These are phyloP conservation scores for Gadopsis bispinosus DNA, from an alignment of 2,797 vertebrate genomes.

Conservation along the genomic window DNA sequence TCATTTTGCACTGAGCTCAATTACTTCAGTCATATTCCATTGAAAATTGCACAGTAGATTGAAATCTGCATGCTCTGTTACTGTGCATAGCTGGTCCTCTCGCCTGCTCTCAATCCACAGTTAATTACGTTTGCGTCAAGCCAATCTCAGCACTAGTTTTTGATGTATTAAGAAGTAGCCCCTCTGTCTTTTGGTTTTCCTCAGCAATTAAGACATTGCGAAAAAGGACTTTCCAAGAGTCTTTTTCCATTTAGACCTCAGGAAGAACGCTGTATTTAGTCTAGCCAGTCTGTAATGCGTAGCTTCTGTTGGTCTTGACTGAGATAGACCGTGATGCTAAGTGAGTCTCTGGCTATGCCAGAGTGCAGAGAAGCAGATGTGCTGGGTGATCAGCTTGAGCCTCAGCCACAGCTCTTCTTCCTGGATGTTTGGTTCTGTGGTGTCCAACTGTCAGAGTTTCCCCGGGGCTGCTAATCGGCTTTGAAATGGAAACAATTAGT, in stretches of 20 bases:
- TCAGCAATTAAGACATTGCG: constrained; percentile 60
- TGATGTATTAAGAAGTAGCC: constrained; percentile 62
- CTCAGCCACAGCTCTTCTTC: constrained; percentile 57
- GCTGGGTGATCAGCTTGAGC: constrained; percentile 56
- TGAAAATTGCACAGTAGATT: constrained; percentile 64
- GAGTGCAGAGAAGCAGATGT: constrained; percentile 69
- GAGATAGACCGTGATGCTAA: constrained; percentile 58
- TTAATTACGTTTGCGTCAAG: constrained; percentile 67
- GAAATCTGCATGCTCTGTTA: constrained; percentile 59
- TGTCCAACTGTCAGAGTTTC: constrained; percentile 74
- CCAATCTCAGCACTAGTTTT: constrained; percentile 67
- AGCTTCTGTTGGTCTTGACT: constrained; percentile 61
- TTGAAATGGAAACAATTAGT: constrained; percentile 82
- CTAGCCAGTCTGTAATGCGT: constrained; percentile 52
- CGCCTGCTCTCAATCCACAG: constrained; percentile 40
- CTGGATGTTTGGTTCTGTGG: constrained; percentile 65
- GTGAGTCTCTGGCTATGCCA: constrained; percentile 45
- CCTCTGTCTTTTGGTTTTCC: constrained; percentile 59
- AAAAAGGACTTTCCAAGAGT: constrained; percentile 57
- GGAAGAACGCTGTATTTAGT: constrained; percentile 70
- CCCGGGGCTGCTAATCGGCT: constrained; percentile 75
- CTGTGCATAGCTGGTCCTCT: constrained; percentile 48
- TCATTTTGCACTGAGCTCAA: constrained; percentile 68
- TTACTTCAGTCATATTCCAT: constrained; percentile 67
- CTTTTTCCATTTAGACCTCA: constrained; percentile 63